These are phyloP conservation scores for Eonycteris spelaea DNA, from an alignment of 2,113 vertebrate genomes.

Conservation along the genomic window DNA sequence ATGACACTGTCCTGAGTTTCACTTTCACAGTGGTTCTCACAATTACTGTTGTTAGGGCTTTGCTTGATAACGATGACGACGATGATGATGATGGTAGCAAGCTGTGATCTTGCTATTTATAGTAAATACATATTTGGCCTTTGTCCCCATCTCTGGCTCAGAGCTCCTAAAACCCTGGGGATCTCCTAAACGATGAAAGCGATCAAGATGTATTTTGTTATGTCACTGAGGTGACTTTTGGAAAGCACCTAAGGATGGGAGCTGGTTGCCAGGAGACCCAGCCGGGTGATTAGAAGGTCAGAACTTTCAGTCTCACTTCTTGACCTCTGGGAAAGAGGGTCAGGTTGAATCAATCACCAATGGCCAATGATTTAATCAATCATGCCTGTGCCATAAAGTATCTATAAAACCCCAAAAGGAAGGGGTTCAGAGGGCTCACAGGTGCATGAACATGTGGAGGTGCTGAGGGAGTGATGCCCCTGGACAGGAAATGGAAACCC, in stretches of 20 bases:
- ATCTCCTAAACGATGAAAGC: not conserved
- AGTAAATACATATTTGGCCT: not conserved
- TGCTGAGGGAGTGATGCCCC: fast-evolving
- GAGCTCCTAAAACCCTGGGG: not conserved
- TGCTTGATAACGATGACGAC: not conserved
- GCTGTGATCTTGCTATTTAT: not conserved
- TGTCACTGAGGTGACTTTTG: not conserved
- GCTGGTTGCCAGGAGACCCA: not conserved
- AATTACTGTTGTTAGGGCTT: no score
- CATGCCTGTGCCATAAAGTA: not conserved
- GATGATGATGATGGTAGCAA: not conserved
- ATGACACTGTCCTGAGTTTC: not conserved
- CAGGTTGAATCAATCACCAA: not conserved
- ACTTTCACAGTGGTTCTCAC: not conserved
- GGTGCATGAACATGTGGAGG: not conserved
- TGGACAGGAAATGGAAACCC: fast-evolving
- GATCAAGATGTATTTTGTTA: not conserved
- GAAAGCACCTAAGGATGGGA: not conserved
- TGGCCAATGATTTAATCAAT: not conserved
- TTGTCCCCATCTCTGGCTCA: not conserved
- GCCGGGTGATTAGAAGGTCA: not conserved
- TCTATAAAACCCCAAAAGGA: not conserved
- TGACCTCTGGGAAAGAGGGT: not conserved
- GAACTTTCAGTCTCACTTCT: not conserved
- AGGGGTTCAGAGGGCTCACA: not conserved